phyloP scores from a whole-genome alignment of 2,888 invertebrate species.

The Lithophane semibrunnea region DNA sequence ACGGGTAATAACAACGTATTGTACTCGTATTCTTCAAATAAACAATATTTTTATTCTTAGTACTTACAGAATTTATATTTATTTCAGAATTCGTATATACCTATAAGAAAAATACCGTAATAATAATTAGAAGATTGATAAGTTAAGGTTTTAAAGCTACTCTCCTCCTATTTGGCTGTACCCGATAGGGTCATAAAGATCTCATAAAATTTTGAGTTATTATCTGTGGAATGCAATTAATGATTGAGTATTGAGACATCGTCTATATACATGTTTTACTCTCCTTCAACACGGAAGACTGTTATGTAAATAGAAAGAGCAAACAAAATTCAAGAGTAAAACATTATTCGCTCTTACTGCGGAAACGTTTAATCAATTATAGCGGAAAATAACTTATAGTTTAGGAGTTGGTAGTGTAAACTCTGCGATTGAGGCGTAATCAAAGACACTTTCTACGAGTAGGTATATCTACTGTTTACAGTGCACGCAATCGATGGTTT shows the following conservation, averaged over 20 bases:
- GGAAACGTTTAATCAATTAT: constrained; percentile 47
- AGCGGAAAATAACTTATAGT: constrained; percentile 41
- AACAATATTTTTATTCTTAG: too few relatives aligned
- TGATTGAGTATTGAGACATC: not conserved
- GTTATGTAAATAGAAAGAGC: constrained; percentile 47
- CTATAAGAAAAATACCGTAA: too few relatives aligned
- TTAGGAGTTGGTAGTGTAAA: constrained; percentile 19
- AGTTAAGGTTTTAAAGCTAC: not conserved
- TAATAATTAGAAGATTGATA: too few relatives aligned
- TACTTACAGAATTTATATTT: too few relatives aligned
- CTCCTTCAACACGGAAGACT: constrained; percentile 24
- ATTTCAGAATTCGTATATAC: too few relatives aligned
- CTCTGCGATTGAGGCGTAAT: constrained; percentile 24
- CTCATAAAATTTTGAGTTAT: too few relatives aligned
- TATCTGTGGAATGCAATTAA: not conserved
- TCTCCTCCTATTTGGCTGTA: too few relatives aligned
- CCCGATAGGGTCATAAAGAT: not conserved
- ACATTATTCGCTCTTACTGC: constrained; percentile 35
- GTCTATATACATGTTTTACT: constrained; percentile 1
- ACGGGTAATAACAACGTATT: too few relatives aligned
- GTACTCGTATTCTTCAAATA: too few relatives aligned
- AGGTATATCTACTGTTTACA: not conserved
- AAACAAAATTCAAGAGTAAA: constrained; percentile 37
- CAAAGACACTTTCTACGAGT: constrained; percentile 54
- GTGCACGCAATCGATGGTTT: constrained; percentile 48